A percentile compares a stretch with the other conserved stretches of the same genome.
Evolutionary conservation across 1,140 invertebrate genomes (phyloP).

Genomic region (Ceratina australensis): DNA sequence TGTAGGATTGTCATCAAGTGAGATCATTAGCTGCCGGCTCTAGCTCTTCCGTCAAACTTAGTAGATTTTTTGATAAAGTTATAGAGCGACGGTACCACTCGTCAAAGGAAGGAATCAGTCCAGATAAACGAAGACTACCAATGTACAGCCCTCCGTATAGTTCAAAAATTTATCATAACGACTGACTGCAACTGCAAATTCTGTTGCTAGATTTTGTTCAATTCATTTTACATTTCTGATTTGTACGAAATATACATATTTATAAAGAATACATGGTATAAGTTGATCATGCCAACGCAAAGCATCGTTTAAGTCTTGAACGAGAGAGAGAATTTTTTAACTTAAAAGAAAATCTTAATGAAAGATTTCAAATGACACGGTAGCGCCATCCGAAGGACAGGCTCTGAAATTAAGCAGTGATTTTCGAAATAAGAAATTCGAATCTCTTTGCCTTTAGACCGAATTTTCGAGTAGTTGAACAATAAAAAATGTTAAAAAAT

Average conservation of each 20-base stretch:
- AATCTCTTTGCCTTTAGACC: too few species aligned
- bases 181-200: slow-evolving; percentile 67
- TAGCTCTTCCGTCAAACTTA: slow-evolving; percentile 94
- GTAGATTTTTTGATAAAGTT: slow-evolving; percentile 96
- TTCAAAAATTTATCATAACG: slow-evolving; percentile 83
- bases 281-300: too few species aligned
- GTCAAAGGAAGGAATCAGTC: slow-evolving; percentile 77
- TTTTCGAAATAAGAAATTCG: too few species aligned
- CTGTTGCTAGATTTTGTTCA: background rate
- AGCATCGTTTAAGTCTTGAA: too few species aligned
- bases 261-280: background rate
- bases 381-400: too few species aligned
- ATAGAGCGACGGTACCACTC: slow-evolving; percentile 86
- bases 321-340: too few species aligned
- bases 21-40: slow-evolving; percentile 94
- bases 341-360: too few species aligned
- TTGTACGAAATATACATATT: slow-evolving; percentile 4
- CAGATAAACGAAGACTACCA: slow-evolving; percentile 80
- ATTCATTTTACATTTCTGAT: slow-evolving; percentile 14
- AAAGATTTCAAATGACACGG: too few species aligned
- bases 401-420: too few species aligned
- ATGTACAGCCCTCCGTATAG: slow-evolving; percentile 78
- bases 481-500: too few species aligned
- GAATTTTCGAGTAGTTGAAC: too few species aligned
- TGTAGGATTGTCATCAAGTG: slow-evolving; percentile 87